Evolutionary conservation across 23 tunicate genomes (phyloP).

Genomic region (Trididemnum miniatum): DNA sequence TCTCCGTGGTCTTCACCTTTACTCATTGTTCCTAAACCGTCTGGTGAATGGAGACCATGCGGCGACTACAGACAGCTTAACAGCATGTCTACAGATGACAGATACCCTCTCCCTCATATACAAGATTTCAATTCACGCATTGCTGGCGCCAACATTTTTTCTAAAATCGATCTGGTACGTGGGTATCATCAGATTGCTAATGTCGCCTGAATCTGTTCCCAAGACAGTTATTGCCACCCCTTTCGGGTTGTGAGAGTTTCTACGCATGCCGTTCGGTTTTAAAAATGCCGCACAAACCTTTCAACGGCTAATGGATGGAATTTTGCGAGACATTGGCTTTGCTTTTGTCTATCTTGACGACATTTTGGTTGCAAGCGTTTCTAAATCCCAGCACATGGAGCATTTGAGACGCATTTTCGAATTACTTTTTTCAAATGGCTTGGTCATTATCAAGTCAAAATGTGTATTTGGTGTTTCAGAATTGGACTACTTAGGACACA

Average conservation of each 20-base stretch:
- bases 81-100: too few species aligned
- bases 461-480: not conserved
- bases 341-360: not conserved
- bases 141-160: too few species aligned
- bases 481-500: not conserved
- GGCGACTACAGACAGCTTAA: too few species aligned
- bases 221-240: not conserved
- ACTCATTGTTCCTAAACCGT: too few species aligned
- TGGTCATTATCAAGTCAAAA: not conserved
- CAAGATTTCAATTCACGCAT: too few species aligned
- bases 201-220: not conserved
- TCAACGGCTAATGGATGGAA: not conserved
- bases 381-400: not conserved
- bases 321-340: not conserved
- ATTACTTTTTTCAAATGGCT: not conserved
- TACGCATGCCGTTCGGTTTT: not conserved
- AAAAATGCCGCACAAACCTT: not conserved
- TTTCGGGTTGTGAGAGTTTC: not conserved
- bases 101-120: too few species aligned
- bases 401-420: not conserved
- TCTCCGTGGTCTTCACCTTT: too few species aligned
- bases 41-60: too few species aligned
- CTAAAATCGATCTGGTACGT: not conserved
- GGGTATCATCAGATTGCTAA: not conserved
- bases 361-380: too few species aligned